Percentiles rank a stretch among this genome's conserved stretches.
phyloP scores from a whole-genome alignment of 2,888 invertebrate species.

The Eristalinus sepulchralis region DNA sequence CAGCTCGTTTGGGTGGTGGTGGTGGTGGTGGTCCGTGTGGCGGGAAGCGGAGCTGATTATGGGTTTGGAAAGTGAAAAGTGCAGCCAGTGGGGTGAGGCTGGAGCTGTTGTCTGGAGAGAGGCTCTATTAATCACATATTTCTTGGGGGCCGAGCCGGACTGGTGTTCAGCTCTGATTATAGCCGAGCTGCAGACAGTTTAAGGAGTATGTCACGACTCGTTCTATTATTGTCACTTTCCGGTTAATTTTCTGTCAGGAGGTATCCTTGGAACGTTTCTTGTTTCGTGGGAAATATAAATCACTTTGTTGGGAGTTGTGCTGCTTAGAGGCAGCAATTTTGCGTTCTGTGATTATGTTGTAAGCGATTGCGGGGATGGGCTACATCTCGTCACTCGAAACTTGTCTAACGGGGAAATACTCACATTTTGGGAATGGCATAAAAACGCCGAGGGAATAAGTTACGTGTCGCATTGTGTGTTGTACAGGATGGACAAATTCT shows the following conservation, averaged over 20 bases:
- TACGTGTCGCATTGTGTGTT: too few species aligned
- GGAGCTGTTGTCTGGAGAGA: constrained; percentile 1
- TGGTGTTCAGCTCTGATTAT: background rate
- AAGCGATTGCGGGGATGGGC: background rate
- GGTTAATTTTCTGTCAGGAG: background rate
- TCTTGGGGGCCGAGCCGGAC: background rate
- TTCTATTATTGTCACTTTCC: constrained; percentile 27
- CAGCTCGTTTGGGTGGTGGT: background rate
- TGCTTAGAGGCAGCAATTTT: background rate
- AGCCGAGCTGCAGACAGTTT: background rate
- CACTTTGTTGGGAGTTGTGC: background rate
- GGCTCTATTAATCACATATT: constrained; percentile 6
- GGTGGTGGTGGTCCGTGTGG: background rate
- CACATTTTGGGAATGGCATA: too few species aligned
- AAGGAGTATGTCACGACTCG: constrained; percentile 20
- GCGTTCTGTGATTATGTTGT: background rate
- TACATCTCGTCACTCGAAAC: background rate
- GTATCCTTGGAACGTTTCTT: background rate
- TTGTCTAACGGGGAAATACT: too few species aligned
- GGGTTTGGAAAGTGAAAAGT: constrained; percentile 69
- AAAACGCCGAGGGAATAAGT: too few species aligned
- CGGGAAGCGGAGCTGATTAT: constrained; percentile 53
- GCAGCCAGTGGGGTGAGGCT: constrained; percentile 30
- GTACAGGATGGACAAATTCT: too few species aligned
- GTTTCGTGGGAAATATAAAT: background rate